Conservation (phyloP, 2,888 invertebrate genomes). For the Schrankia costaestrigalis region DNA sequence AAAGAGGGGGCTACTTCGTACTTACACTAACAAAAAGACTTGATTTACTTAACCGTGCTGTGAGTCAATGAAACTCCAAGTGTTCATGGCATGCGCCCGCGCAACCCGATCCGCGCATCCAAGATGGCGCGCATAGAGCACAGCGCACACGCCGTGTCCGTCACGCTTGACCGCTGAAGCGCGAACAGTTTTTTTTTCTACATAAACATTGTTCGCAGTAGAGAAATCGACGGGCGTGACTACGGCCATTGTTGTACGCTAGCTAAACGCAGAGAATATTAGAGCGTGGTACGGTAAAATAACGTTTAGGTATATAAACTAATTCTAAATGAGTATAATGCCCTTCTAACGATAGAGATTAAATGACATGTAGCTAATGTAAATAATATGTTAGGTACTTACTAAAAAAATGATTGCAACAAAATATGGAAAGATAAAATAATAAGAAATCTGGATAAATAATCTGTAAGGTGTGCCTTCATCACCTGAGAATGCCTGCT, state of each 20-base stretch:
- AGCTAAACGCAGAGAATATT: conserved; percentile 70
- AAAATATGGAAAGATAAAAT: too few relatives aligned
- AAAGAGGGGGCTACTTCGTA: too few relatives aligned
- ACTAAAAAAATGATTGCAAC: too few relatives aligned
- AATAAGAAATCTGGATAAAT: too few relatives aligned
- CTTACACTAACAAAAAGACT: background rate
- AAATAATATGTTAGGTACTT: too few relatives aligned
- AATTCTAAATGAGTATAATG: conserved; percentile 14
- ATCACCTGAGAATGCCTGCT: too few relatives aligned
- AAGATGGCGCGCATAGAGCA: conserved; percentile 73
- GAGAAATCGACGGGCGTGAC: conserved; percentile 79
- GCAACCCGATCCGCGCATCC: conserved; percentile 73
- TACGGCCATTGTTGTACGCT: conserved; percentile 70
- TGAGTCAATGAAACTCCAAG: conserved; percentile 40
- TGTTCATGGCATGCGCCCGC: conserved; percentile 47
- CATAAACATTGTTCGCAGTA: conserved; percentile 78
- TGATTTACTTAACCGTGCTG: conserved; percentile 8
- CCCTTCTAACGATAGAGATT: too few relatives aligned
- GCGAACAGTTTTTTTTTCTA: conserved; percentile 70
- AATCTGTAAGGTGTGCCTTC: too few relatives aligned
- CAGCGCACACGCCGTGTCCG: conserved; percentile 75
- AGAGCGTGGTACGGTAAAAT: conserved; percentile 75
- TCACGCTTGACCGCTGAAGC: conserved; percentile 64
- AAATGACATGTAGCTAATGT: too few relatives aligned
- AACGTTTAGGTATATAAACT: conserved; percentile 43